Evolutionary conservation across 1,140 invertebrate genomes (phyloP).

Genomic region (Drosophila nigrodunni): DNA sequence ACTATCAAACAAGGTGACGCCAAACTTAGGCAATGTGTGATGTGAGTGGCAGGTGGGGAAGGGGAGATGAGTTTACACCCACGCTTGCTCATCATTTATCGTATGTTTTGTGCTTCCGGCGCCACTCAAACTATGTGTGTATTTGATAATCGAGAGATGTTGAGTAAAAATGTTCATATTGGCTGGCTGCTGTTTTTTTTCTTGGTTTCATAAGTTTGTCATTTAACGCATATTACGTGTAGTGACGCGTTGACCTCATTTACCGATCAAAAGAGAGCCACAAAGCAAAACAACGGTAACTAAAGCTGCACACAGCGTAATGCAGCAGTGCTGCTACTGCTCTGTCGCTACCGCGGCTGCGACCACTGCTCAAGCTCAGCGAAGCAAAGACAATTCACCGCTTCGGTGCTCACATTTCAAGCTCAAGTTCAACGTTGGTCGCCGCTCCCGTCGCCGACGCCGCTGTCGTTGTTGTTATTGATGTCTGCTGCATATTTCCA

Average conservation of each 20-base stretch:
- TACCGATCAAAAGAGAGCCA: constrained; percentile 42
- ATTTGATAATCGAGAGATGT: constrained; percentile 15
- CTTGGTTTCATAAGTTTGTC: constrained; percentile 70
- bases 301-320: constrained; percentile 24
- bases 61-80: constrained; percentile 31
- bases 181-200: constrained; percentile 19
- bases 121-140: constrained; percentile 53
- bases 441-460: not conserved
- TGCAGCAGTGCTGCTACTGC: not conserved
- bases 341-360: not conserved
- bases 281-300: constrained; percentile 3
- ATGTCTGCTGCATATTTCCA: constrained; percentile 65
- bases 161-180: constrained; percentile 7
- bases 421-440: constrained; percentile 76
- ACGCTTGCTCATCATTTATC: constrained; percentile 61
- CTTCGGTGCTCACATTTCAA: constrained; percentile 66
- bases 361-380: constrained; percentile 42
- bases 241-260: constrained; percentile 76
- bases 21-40: constrained; percentile 25
- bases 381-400: constrained; percentile 34
- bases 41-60: not conserved
- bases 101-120: constrained; percentile 73
- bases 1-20: constrained; percentile 70
- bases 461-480: too few relatives aligned
- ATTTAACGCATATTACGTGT: constrained; percentile 75